phyloP scores from a whole-genome alignment of 2,113 vertebrate genomes.

The Lampris megalopsis region DNA sequence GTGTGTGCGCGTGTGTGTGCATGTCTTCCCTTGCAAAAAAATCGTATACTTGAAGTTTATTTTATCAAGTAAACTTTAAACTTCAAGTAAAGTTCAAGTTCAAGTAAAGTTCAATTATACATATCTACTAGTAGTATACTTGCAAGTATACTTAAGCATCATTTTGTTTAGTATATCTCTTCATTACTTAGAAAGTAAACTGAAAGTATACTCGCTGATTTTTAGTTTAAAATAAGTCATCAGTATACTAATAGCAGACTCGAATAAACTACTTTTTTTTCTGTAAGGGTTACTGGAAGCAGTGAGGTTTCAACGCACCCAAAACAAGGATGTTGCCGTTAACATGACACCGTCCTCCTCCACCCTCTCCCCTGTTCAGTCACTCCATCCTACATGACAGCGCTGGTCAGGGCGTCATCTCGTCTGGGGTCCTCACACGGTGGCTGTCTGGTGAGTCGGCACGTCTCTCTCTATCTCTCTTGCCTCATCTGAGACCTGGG shows the following conservation, averaged over 20 bases:
- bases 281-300: conserved; percentile 61
- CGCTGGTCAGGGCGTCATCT: conserved; percentile 66
- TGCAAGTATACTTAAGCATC: too few species aligned
- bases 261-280: conserved; percentile 19
- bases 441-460: conserved; percentile 75
- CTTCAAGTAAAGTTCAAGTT: too few species aligned
- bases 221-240: too few species aligned
- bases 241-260: neutral
- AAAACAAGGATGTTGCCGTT: conserved; percentile 64
- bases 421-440: conserved; percentile 54
- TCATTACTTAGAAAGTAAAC: too few species aligned
- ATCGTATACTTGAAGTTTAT: too few species aligned
- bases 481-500: conserved; percentile 50
- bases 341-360: conserved; percentile 33
- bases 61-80: too few species aligned
- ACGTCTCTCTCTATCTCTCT: conserved; percentile 59
- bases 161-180: too few species aligned
- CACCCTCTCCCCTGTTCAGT: conserved; percentile 52
- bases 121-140: too few species aligned
- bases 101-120: too few species aligned
- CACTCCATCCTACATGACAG: conserved; percentile 57
- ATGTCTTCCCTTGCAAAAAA: too few species aligned
- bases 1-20: too few species aligned
- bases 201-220: too few species aligned
- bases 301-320: conserved; percentile 64